Percentiles rank a stretch among this genome's conserved stretches.
Conservation (phyloP, 2,797 vertebrate species). For the Lacerta agilis region DNA sequence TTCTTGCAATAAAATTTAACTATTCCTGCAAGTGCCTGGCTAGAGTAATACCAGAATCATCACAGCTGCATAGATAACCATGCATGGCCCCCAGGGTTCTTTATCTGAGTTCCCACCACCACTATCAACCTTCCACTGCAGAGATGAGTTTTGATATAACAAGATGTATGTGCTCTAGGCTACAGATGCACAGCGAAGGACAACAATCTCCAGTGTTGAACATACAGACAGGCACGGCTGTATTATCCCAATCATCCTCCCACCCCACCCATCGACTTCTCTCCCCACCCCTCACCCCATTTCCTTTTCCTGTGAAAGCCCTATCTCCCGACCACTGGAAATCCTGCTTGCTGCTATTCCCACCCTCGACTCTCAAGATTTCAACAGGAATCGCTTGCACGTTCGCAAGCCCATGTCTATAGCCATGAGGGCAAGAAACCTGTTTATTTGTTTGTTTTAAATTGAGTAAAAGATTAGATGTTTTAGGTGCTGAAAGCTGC, state of each 20-base stretch:
- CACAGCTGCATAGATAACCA: not conserved
- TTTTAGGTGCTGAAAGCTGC: not conserved
- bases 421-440: not conserved
- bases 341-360: not conserved
- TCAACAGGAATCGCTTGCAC: not conserved
- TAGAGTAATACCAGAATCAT: not conserved
- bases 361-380: not conserved
- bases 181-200: not conserved
- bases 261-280: not conserved
- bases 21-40: not conserved
- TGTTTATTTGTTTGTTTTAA: not conserved
- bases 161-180: not conserved
- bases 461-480: too few species aligned
- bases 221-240: not conserved
- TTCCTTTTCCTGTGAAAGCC: not conserved
- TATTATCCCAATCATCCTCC: not conserved
- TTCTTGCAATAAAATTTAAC: constrained; percentile 6
- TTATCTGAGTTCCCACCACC: not conserved
- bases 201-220: not conserved
- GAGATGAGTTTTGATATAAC: not conserved
- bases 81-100: not conserved
- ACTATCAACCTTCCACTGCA: too few species aligned
- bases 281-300: too few species aligned
- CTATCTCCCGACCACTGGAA: not conserved
- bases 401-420: not conserved